Conservation (phyloP, 2,888 invertebrate species). For the Drosophila neotestacea region DNA sequence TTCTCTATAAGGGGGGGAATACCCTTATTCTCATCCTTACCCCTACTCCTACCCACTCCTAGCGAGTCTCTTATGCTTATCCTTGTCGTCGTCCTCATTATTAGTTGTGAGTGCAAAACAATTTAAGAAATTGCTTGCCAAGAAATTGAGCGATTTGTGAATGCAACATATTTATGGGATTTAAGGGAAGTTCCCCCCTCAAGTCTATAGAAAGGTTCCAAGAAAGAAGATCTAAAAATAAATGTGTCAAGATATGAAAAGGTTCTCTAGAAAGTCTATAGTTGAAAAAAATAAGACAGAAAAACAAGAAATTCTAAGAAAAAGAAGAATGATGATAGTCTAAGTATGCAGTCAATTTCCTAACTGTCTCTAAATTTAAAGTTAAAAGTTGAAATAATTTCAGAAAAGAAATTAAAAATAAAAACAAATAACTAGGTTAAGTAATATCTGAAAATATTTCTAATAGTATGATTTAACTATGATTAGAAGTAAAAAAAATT, state of each 20-base stretch:
- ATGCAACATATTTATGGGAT: conserved; percentile 8
- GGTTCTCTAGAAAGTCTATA: no score
- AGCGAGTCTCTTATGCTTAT: conserved; percentile 24
- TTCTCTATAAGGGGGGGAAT: not conserved
- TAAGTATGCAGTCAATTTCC: no score
- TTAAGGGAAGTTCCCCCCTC: not conserved
- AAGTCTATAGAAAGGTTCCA: not conserved
- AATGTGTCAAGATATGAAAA: not conserved
- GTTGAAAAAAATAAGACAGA: no score
- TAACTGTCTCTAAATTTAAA: no score
- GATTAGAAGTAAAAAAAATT: no score
- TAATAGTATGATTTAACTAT: no score
- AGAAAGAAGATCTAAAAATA: not conserved
- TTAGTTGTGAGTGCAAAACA: conserved; percentile 69
- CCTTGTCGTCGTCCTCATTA: conserved; percentile 51
- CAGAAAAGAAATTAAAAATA: no score
- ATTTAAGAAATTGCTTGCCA: conserved; percentile 70
- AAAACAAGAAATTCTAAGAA: no score
- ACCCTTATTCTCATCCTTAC: not conserved
- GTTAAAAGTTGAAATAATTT: no score
- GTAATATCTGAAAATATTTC: no score
- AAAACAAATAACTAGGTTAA: no score
- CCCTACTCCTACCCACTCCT: not conserved
- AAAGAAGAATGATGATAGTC: no score
- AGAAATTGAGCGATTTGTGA: conserved; percentile 31